These are phyloP conservation scores for Formicarius rufipectus DNA, from an alignment of 2,113 vertebrate species.

Conservation along the genomic window DNA sequence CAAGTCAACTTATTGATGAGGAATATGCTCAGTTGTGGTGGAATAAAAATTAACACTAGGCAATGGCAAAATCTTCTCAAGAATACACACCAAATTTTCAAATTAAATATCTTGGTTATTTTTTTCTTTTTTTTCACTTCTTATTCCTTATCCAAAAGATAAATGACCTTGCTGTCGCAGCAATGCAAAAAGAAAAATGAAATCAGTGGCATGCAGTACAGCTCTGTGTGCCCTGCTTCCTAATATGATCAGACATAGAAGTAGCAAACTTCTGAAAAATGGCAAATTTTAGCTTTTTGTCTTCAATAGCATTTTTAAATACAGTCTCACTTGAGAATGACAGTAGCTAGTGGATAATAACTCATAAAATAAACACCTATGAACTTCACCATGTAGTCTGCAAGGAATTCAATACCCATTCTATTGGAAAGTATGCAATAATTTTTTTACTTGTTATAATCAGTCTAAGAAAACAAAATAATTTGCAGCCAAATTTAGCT, in stretches of 20 bases:
- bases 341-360: neutral
- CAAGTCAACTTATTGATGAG: neutral
- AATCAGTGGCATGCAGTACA: neutral
- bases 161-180: slow-evolving; percentile 28
- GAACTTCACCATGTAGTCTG: neutral
- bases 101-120: neutral
- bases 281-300: neutral
- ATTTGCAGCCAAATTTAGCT: neutral
- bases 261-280: neutral
- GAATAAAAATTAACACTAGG: neutral
- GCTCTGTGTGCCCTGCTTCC: neutral
- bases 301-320: neutral
- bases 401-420: neutral
- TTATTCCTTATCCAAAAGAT: neutral
- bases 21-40: neutral
- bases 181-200: slow-evolving; percentile 29
- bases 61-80: neutral
- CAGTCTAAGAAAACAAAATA: neutral
- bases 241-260: neutral
- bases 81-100: neutral
- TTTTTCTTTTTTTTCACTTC: neutral
- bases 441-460: neutral
- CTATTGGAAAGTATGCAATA: neutral
- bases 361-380: neutral
- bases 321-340: neutral